These are phyloP conservation scores for Polietes domitor DNA, from an alignment of 2,888 invertebrate species.

Conservation along the genomic window DNA sequence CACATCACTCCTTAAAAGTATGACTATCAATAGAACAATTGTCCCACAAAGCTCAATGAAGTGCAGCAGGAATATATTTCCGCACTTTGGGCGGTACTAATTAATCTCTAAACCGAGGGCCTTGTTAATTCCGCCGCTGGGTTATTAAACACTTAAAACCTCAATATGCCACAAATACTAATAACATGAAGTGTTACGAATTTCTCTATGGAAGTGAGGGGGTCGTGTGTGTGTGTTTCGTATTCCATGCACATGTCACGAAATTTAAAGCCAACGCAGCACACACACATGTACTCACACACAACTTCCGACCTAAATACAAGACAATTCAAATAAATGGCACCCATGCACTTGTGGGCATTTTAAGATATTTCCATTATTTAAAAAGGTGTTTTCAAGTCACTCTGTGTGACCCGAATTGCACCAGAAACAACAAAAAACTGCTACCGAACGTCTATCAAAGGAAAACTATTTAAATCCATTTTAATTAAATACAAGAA, in stretches of 20 bases:
- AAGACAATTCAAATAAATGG: neutral
- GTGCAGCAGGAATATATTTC: too few species aligned
- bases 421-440: neutral
- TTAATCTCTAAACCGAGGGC: too few species aligned
- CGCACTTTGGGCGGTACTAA: too few species aligned
- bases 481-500: slow-evolving; percentile 62
- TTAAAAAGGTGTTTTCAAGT: neutral
- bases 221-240: neutral
- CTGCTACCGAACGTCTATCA: neutral
- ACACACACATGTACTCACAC: too few species aligned
- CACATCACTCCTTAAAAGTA: too few species aligned
- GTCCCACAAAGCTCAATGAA: too few species aligned
- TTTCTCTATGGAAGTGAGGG: neutral
- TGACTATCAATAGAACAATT: too few species aligned
- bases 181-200: neutral
- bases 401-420: neutral
- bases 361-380: neutral
- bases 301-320: neutral
- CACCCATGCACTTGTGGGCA: neutral
- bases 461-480: slow-evolving; percentile 47
- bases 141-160: neutral
- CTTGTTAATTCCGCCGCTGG: too few species aligned
- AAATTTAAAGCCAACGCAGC: neutral
- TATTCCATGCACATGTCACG: neutral
- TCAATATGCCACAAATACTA: neutral